Evolutionary conservation across 1,140 invertebrate genomes (phyloP).

Genomic region (Lasioglossum baleicum): DNA sequence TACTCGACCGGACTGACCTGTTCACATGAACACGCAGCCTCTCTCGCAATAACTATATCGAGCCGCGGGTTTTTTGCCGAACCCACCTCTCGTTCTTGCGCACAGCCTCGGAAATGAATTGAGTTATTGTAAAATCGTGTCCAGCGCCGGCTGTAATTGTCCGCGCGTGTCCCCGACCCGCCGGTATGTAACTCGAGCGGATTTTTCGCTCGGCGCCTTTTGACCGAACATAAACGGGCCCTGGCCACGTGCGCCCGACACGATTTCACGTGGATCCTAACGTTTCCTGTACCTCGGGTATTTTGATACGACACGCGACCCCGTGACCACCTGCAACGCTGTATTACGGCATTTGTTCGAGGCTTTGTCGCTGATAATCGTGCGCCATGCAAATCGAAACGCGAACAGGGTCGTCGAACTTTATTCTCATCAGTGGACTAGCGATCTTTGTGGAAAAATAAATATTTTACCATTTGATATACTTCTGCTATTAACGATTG

Average conservation of each 20-base stretch:
- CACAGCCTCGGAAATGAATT: constrained; percentile 54
- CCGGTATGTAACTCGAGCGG: background rate
- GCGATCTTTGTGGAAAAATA: too few relatives aligned
- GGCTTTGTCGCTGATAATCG: constrained; percentile 10
- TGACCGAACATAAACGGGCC: background rate
- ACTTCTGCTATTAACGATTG: too few relatives aligned
- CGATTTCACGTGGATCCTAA: constrained; percentile 26
- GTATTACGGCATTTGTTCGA: constrained; percentile 8
- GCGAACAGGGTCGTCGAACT: too few relatives aligned
- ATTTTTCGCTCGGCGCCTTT: constrained; percentile 32
- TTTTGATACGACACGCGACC: background rate
- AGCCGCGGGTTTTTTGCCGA: constrained; percentile 44
- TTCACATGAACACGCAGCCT: constrained; percentile 43
- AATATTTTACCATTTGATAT: too few relatives aligned
- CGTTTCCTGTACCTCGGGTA: background rate
- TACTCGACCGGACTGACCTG: constrained; percentile 58
- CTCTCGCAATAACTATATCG: constrained; percentile 62
- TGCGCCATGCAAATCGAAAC: background rate
- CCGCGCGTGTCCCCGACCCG: constrained; percentile 28
- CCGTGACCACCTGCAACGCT: background rate
- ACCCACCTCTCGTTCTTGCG: constrained; percentile 45
- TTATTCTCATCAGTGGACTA: too few relatives aligned
- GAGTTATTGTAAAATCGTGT: constrained; percentile 61
- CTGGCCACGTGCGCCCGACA: constrained; percentile 1
- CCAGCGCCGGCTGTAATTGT: constrained; percentile 39